These are phyloP conservation scores for Tetraneura akinire DNA, from an alignment of 1,140 invertebrate genomes.

Conservation along the genomic window DNA sequence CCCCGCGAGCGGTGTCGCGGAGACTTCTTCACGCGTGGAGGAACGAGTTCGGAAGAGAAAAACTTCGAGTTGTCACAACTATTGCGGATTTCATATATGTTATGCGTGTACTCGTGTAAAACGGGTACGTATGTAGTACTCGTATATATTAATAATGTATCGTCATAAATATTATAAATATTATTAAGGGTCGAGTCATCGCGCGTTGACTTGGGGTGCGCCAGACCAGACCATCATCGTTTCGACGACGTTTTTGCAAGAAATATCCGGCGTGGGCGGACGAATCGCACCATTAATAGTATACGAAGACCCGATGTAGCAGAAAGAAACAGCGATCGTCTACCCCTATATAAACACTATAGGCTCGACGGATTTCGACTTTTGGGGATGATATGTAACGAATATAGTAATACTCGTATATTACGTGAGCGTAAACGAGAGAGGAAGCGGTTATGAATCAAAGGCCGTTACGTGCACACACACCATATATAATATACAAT, in stretches of 20 bases:
- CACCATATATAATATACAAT: background rate
- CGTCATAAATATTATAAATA: background rate
- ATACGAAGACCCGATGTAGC: slow-evolving; percentile 10
- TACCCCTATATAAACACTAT: too few relatives aligned
- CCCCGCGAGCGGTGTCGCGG: too few relatives aligned
- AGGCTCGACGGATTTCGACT: background rate
- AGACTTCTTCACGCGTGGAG: too few relatives aligned
- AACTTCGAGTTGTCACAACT: too few relatives aligned
- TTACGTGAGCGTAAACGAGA: background rate
- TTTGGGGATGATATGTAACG: too few relatives aligned
- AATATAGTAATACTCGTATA: too few relatives aligned
- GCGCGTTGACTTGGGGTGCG: background rate
- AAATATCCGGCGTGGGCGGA: background rate
- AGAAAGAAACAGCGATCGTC: slow-evolving; percentile 9
- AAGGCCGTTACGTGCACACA: background rate
- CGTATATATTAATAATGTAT: background rate
- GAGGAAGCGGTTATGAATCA: slow-evolving; percentile 28
- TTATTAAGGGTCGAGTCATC: background rate
- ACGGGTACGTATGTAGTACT: background rate
- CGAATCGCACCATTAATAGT: background rate
- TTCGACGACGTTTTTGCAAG: background rate
- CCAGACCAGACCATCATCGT: too few relatives aligned
- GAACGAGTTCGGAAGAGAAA: too few relatives aligned
- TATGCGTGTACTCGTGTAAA: too few relatives aligned
- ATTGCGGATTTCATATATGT: too few relatives aligned